Conservation (phyloP, 2,113 vertebrate species). For the Empidonax alnorum region DNA sequence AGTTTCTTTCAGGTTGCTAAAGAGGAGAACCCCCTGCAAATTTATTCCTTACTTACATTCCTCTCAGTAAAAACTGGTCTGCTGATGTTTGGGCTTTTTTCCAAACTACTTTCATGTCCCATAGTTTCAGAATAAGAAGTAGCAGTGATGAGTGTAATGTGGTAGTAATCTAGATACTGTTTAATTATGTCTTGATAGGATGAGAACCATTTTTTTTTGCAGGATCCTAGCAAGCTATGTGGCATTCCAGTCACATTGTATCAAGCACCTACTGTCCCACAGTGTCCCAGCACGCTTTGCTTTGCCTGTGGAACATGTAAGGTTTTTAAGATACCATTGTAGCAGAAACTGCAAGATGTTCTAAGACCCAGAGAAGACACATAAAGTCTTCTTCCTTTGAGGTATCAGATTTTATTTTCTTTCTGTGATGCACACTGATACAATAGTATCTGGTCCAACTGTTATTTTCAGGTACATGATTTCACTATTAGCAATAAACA, state of each 20-base stretch:
- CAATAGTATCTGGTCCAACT: neutral
- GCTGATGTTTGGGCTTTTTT: accelerated
- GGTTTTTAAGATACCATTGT: neutral
- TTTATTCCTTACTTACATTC: neutral
- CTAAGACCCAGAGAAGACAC: neutral
- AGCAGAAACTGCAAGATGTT: neutral
- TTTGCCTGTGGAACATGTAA: neutral
- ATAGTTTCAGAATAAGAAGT: neutral
- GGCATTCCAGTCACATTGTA: accelerated
- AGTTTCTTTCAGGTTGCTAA: neutral
- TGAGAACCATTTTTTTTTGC: neutral
- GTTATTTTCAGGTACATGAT: neutral
- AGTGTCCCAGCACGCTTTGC: neutral
- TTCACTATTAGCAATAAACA: neutral
- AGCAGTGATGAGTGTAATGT: neutral
- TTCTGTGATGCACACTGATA: neutral
- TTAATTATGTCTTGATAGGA: neutral
- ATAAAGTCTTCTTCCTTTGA: neutral
- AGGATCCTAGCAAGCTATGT: neutral
- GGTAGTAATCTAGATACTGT: neutral
- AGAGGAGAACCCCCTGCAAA: neutral
- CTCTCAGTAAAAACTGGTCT: neutral
- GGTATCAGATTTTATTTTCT: neutral
- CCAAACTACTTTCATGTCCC: neutral
- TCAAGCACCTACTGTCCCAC: neutral